Evolutionary conservation across 2,888 invertebrate species (phyloP), one percentile per base, ranked within the genome.

Genomic region (Megastigmus dorsalis): DNA sequence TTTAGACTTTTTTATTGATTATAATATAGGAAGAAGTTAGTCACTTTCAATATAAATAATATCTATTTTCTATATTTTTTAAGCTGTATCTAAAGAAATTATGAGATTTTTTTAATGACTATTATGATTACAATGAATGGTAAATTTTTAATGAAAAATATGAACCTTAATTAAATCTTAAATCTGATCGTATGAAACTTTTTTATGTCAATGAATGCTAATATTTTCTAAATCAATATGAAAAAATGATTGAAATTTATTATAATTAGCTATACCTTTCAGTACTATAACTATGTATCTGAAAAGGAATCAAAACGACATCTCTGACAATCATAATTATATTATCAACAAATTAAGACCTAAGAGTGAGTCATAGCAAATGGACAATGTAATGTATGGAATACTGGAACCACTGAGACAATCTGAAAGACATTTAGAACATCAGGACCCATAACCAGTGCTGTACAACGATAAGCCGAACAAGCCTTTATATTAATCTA

Each of bases 381-480:
- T 63, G 36, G 50, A 54, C 36, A 66, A 43, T 69, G 50, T 59
- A 75, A 63, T 57, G 10, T 62, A 52, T 67, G 26, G 60, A 59
- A 20, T 36, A 79, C 83, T 82, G 84, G 80, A 85, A 79, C 83
- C 84, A 85, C 79, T 81, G 80, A 66, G 63, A 81, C 77, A 80
- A 84, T 86, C 84, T 85, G 85, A 84, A 85, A 86, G 81, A 85
- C 82, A 84, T 74, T 82, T 74, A 84, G 76, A 78, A 80, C 82
- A 81, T 78, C 77, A 81, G 80, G 82, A 83, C 84, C 87, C 85
- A 85, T 77, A 85, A 86, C 86, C 86, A 85, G 83, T 85, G 85
- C 84, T 84, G 81, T 82, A 85, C 84, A 85, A 83, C 81, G 80
- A 84, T 77, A 86, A 87, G 87, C 86, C 80, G 82, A 84, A 83